A percentile compares a stretch with the other conserved stretches of the same genome.
Conservation (phyloP, 2,113 vertebrate genomes). For the Odobenus rosmarus region DNA sequence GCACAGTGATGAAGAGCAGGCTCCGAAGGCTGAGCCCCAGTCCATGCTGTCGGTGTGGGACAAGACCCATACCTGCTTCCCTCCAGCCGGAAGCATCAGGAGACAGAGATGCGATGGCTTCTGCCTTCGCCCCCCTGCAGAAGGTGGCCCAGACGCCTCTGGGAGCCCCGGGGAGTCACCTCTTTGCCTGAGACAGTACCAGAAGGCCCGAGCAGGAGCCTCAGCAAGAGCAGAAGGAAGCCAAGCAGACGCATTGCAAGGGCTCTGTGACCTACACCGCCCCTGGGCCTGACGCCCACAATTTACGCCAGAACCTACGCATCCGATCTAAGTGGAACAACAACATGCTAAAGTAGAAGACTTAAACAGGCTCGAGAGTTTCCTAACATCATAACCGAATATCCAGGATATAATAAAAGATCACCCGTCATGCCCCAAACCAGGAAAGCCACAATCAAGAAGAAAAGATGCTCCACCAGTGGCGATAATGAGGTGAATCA, state of each 20-base stretch:
- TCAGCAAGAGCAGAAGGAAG: background rate
- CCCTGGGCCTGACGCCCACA: background rate
- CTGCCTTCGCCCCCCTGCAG: background rate
- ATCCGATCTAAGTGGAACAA: background rate
- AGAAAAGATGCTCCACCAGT: background rate
- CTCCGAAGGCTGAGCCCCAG: background rate
- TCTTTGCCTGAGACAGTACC: background rate
- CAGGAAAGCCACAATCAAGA: background rate
- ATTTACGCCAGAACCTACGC: background rate
- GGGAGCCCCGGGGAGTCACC: background rate
- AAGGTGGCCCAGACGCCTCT: too few species aligned
- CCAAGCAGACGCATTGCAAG: background rate
- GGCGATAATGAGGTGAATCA: background rate
- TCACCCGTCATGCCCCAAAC: background rate
- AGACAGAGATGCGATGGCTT: background rate
- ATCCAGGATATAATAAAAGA: background rate
- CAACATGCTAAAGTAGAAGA: background rate
- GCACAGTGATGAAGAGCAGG: background rate
- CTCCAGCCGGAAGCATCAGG: background rate
- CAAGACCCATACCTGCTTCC: background rate
- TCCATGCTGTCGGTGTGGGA: background rate
- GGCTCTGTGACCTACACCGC: background rate
- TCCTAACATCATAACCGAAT: background rate
- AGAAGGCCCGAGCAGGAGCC: background rate
- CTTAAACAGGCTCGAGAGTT: background rate